phyloP scores from a whole-genome alignment of 2,888 invertebrate species.

The Hirtodrosophila cameraria region DNA sequence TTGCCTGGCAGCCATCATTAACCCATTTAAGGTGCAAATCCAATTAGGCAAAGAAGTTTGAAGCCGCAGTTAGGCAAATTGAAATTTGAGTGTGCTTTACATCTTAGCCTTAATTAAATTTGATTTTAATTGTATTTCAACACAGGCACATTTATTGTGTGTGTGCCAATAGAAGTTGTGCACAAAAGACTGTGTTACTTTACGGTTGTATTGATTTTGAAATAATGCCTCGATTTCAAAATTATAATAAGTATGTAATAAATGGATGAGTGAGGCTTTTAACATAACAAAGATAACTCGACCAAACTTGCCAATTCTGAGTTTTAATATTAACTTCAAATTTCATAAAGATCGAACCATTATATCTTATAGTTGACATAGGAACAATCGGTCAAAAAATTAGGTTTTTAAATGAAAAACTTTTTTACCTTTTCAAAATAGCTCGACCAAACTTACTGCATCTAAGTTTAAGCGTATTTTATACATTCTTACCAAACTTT shows the following conservation, averaged over 20 bases:
- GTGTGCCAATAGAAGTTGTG: neutral
- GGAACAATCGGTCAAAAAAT: too few species aligned
- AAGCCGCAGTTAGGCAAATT: slow-evolving; percentile 40
- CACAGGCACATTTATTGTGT: slow-evolving; percentile 3
- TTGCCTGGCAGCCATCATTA: slow-evolving; percentile 55
- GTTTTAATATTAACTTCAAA: too few species aligned
- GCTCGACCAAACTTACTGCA: too few species aligned
- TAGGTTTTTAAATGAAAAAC: too few species aligned
- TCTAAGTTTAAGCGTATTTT: too few species aligned
- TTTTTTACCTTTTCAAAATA: too few species aligned
- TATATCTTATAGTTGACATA: too few species aligned
- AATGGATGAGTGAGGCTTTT: too few species aligned
- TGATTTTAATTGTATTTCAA: slow-evolving; percentile 32
- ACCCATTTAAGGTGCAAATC: slow-evolving; percentile 67
- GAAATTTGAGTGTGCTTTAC: slow-evolving; percentile 29
- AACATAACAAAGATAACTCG: too few species aligned
- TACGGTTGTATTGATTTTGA: neutral
- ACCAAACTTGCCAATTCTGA: too few species aligned
- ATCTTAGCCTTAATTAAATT: slow-evolving; percentile 45
- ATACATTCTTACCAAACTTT: too few species aligned
- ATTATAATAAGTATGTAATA: neutral
- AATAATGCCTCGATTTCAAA: neutral
- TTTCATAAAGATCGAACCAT: too few species aligned
- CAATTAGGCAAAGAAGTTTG: slow-evolving; percentile 56
- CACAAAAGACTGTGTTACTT: neutral